phyloP scores from a whole-genome alignment of 2,888 invertebrate species.

The Drosophila neutralis region DNA sequence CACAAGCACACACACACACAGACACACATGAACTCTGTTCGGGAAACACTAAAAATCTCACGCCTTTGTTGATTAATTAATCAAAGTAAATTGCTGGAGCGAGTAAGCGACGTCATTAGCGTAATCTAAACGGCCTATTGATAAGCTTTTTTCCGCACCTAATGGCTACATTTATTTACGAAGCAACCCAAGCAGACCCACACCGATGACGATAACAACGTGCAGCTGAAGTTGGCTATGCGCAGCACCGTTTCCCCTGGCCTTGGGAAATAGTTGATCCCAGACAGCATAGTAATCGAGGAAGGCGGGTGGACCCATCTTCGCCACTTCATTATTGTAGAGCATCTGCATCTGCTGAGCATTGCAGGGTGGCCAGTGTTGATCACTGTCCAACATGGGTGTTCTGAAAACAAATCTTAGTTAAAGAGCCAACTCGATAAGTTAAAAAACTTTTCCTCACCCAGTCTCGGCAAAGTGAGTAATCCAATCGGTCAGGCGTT shows the following conservation, averaged over 20 bases:
- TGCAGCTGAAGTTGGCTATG: slow-evolving; percentile 12
- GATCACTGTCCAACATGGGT: slow-evolving; percentile 2
- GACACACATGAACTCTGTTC: slow-evolving; percentile 10
- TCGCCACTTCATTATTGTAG: slow-evolving; percentile 55
- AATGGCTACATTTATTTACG: slow-evolving; percentile 76
- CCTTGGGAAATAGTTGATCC: slow-evolving; percentile 72
- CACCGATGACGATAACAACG: slow-evolving; percentile 18
- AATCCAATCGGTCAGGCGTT: slow-evolving; percentile 84
- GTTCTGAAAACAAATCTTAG: slow-evolving; percentile 12
- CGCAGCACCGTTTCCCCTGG: neutral
- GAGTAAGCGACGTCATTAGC: slow-evolving; percentile 69
- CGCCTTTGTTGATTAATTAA: slow-evolving; percentile 82
- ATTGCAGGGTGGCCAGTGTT: slow-evolving; percentile 65
- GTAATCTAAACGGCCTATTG: slow-evolving; percentile 80
- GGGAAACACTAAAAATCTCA: slow-evolving; percentile 64
- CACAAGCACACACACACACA: slow-evolving; percentile 1
- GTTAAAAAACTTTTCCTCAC: slow-evolving; percentile 43
- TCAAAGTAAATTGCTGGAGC: slow-evolving; percentile 74
- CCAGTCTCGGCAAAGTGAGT: slow-evolving; percentile 82
- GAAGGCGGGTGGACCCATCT: slow-evolving; percentile 50
- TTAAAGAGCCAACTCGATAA: fast-evolving
- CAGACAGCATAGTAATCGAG: slow-evolving; percentile 64
- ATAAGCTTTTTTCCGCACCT: slow-evolving; percentile 77
- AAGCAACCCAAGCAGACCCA: slow-evolving; percentile 29
- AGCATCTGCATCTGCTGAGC: slow-evolving; percentile 31